Percentiles rank a stretch among this genome's conserved stretches.
Conservation (phyloP, 2,797 vertebrate species). For the Peromyscus attwateri region DNA sequence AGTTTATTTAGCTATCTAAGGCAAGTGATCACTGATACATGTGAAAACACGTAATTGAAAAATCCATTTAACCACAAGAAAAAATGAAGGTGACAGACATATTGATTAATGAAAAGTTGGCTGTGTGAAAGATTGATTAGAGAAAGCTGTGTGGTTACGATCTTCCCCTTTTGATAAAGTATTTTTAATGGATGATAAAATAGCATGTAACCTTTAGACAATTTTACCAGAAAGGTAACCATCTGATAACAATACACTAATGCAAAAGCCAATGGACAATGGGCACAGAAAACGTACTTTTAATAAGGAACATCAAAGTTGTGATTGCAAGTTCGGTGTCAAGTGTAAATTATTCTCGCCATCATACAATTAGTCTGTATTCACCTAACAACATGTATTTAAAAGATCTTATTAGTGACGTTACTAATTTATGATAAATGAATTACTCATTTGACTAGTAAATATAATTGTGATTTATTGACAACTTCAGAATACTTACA, state of each 20-base stretch:
- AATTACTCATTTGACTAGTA: constrained; percentile 16
- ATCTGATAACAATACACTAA: background rate
- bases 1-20: background rate
- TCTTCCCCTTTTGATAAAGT: background rate
- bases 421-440: constrained; percentile 58
- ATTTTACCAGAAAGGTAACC: background rate
- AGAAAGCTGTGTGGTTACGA: background rate
- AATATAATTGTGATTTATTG: constrained; percentile 58
- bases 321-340: constrained; percentile 17
- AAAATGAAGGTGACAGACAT: background rate
- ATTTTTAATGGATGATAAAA: background rate
- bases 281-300: constrained; percentile 9
- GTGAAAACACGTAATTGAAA: background rate
- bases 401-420: background rate
- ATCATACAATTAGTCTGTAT: background rate
- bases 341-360: constrained; percentile 38
- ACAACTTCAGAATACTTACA: constrained; percentile 33
- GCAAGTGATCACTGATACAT: background rate
- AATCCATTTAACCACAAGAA: background rate
- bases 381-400: constrained; percentile 21
- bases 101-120: constrained; percentile 7
- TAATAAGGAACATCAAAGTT: constrained; percentile 42
- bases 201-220: background rate
- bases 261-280: constrained; percentile 44
- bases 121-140: background rate